Base-by-base conservation (phyloP, 2,797 vertebrate species). In the Artibeus lituratus region DNA sequence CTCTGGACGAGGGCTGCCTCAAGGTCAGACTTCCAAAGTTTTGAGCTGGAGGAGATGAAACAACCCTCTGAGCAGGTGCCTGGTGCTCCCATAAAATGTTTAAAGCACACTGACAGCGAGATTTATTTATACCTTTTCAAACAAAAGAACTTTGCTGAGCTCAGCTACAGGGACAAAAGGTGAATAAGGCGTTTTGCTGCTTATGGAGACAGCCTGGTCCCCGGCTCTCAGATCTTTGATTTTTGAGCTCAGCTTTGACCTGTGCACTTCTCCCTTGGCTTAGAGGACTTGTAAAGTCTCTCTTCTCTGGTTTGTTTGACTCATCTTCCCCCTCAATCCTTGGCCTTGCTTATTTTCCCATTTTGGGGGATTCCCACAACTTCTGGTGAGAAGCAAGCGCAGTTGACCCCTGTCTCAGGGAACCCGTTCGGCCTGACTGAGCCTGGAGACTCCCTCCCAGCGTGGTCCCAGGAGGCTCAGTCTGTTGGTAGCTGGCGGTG, bases 51-150 rank as follows among this genome's bases (percentile, higher is more conserved):
- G 7, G n/a, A 29, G 72, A 21, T 47, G 11, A 91, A 91, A 22
- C 14, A 65, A 5, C 22, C 10, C 44, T 78, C 29, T 26, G 32
- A 39, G 29, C 24, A 39, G 32, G 16, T 42, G 51, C 14, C 37
- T 44, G 24, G 11, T 49, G 87, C 53, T 88, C 7, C 15, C 35
- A 80, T 1, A 37, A 67, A 32, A 90, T 83, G 32, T 74, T 42
- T 47, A 32, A 83, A 70, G 62, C n/a, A 21, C 29, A 42, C 22
- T 10, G 24, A 67, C n/a, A 80, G 24, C n/a, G 62, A 80, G 65
- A 81, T 93, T 83, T 94, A 85, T 90, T 91, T 90, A 80, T 47
- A 55, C 2, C 4, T 76, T 77, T 96, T 77, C 76, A 67, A 87
- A 90, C 87, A 42, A 90, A 85, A 92, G 35, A 76, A 53, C 4